These are phyloP conservation scores for Lagorchestes hirsutus DNA, from an alignment of 2,797 vertebrate genomes.

Conservation along the genomic window DNA sequence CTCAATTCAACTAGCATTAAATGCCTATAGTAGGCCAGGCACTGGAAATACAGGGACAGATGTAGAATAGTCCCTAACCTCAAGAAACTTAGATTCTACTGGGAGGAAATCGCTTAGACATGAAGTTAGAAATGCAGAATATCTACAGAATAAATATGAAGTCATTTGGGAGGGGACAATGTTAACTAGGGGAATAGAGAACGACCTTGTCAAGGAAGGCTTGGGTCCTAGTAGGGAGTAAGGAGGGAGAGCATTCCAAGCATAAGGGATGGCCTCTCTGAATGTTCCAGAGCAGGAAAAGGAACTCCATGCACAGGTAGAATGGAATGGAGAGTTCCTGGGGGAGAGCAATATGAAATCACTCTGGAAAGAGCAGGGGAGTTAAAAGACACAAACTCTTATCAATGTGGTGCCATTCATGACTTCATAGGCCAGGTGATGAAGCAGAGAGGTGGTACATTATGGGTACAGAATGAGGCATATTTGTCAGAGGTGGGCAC, in stretches of 20 bases:
- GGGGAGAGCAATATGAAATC: not conserved
- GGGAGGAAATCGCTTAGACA: not conserved
- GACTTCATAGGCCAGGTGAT: not conserved
- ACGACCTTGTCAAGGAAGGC: not conserved
- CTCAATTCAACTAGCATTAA: not conserved
- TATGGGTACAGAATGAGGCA: not conserved
- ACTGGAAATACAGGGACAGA: not conserved
- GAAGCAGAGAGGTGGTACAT: not conserved
- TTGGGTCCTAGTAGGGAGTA: not conserved
- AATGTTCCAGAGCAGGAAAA: not conserved
- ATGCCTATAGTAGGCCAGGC: not conserved
- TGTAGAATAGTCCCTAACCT: not conserved
- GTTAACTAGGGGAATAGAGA: not conserved
- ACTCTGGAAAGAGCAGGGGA: not conserved
- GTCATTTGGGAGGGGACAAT: not conserved
- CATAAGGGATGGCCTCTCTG: not conserved
- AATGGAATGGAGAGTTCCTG: not conserved
- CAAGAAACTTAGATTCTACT: not conserved
- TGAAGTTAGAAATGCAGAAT: not conserved
- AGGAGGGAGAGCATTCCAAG: not conserved
- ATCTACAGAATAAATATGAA: not conserved
- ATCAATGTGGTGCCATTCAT: not conserved
- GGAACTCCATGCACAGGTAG: not conserved
- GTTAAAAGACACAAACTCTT: not conserved
- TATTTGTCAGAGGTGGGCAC: not conserved